Evolutionary conservation across 1,140 invertebrate genomes (phyloP), one percentile per base, ranked within the genome.

Genomic region (Drosophila nigrodunni): DNA sequence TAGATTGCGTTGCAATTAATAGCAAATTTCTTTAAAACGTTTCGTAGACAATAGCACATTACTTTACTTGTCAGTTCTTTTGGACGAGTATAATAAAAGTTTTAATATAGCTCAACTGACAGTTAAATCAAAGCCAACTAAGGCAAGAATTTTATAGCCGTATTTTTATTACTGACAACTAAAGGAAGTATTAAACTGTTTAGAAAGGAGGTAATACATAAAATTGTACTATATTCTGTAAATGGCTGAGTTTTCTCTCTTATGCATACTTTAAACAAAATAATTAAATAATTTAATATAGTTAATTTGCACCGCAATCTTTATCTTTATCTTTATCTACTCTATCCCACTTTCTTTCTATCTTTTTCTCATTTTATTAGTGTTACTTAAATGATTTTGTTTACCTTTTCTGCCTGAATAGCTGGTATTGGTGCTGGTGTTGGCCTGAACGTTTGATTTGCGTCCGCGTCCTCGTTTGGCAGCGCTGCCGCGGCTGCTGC

Each of bases 341-440:
- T 43, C 41, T 21, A 21, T 21, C 18, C 18, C 18, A 21, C 18
- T 21, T 21, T 21, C 18, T 21, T 21, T 21, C 18, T 21, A 21
- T 9, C 7, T 21, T 54, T 34, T 15, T 44, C 47, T 3, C 2
- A 37, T 50, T 57, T 2, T 13, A 37, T 54, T 37, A 21, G 18
- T 49, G n/a, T 41, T 25, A 35, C 5, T 7, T 35, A 37, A 30
- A 18, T 11, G 8, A 34, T 10, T 62, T 64, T 64, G 46, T 61
- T 76, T 94, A 85, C 95, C 94, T 93, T 95, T 95, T 81, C 95
- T 93, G 46, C 89, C 89, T 4, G 93, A 92, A 88, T 93, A 94
- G 75, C 94, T 82, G 54, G 25, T 30, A 30, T 68, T 70, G 25
- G 58, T 76, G 52, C 80, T 88, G 6, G 87, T 73, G 61, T 89